Base-by-base conservation (phyloP, 2,797 vertebrate species). In the Lutjanus argentimaculatus region DNA sequence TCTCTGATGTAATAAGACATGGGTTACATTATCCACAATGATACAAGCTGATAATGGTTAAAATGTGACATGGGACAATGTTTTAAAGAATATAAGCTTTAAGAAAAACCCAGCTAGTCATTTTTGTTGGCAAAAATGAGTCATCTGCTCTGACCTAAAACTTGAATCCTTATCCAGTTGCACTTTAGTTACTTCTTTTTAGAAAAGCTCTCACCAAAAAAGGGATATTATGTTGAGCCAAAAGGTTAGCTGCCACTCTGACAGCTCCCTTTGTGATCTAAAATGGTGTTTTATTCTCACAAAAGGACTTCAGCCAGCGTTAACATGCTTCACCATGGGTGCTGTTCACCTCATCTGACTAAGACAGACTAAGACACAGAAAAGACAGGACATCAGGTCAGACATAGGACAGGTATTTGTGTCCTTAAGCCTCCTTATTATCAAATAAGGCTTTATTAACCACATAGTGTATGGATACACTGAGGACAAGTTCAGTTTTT, bases 261-360 rank as follows among this genome's bases (percentile, higher is more conserved):
- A 75, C 79, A 65, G 66, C 45, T 53, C 17, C 67, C 70, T 80
- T 83, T 83, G 80, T 88, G 72, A 69, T 81, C 21, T 67, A 59
- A 74, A 86, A 75, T n/a, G 48, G 55, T 68, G 17, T 72, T 83
- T 89, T 59, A 70, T 63, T 62, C 57, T 40, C 22, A 55, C 63
- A 83, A 82, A 82, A 80, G 15, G 22, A 43, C 55, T 59, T 42
- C 25, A 79, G 43, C 22, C 25, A 19, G 19, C 75, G 55, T 83
- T 81, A 75, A 75, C 49, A 57, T 58, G 79, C 78, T 78, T 57
- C 6, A 51, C 57, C 12, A 0, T 48, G 61, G 11, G 48, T 67
- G 59, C 63, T 49, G 7, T 62, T 84, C 69, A 81, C 52, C 70
- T 88, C 74, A 66, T 71, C 68, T 70, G 67, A 85, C 72, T 75